Conservation (phyloP, 2,797 vertebrate genomes). For the Menidia menidia region DNA sequence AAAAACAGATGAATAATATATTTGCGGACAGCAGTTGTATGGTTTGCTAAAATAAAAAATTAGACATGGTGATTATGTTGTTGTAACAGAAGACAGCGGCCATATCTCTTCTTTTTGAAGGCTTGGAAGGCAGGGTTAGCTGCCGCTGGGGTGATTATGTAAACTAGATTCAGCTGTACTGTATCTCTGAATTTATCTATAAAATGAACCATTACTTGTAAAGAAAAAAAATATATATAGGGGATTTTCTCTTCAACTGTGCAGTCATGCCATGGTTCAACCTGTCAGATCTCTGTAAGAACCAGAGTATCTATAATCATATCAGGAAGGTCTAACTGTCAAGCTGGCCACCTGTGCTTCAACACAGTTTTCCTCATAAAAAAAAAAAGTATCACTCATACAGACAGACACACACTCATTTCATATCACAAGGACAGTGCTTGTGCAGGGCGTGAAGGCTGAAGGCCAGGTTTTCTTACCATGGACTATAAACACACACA, state of each 20-base stretch:
- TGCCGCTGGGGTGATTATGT: background rate
- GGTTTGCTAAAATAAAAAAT: slow-evolving; percentile 50
- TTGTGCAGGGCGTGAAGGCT: slow-evolving; percentile 59
- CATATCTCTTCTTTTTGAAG: background rate
- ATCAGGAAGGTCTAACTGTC: slow-evolving; percentile 65
- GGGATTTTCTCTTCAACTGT: background rate
- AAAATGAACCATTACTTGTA: slow-evolving; percentile 18
- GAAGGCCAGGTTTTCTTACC: slow-evolving; percentile 47
- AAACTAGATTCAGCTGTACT: background rate
- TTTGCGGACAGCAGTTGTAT: slow-evolving; percentile 39
- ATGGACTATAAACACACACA: slow-evolving; percentile 73
- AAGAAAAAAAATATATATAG: slow-evolving; percentile 10
- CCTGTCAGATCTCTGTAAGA: slow-evolving; percentile 37
- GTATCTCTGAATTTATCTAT: background rate
- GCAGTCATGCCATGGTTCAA: slow-evolving; percentile 14
- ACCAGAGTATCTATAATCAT: slow-evolving; percentile 50
- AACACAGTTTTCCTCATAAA: slow-evolving; percentile 33
- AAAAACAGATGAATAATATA: slow-evolving; percentile 46
- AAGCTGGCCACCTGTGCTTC: slow-evolving; percentile 60
- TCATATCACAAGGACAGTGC: slow-evolving; percentile 62
- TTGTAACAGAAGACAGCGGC: slow-evolving; percentile 30
- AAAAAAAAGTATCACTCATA: slow-evolving; percentile 41
- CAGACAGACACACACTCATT: slow-evolving; percentile 43
- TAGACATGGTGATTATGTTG: slow-evolving; percentile 19
- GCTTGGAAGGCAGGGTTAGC: background rate